phyloP scores from a whole-genome alignment of 2,888 invertebrate species.

The Autographa pulchrina region DNA sequence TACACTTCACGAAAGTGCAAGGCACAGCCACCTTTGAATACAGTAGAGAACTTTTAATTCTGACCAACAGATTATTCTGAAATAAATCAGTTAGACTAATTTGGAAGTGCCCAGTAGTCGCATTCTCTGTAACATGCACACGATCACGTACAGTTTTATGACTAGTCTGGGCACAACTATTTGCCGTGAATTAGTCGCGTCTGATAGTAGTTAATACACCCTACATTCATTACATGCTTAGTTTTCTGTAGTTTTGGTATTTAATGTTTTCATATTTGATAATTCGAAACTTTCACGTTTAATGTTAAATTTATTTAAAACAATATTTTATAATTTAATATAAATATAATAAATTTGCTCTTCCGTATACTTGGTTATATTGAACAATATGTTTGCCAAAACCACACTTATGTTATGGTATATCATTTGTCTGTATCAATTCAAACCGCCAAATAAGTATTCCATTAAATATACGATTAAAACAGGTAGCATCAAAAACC shows the following conservation, averaged over 20 bases:
- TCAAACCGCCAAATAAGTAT: background rate
- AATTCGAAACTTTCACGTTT: too few species aligned
- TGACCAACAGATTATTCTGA: too few species aligned
- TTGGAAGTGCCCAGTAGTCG: background rate
- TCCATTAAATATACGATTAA: conserved; percentile 4
- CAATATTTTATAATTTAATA: too few species aligned
- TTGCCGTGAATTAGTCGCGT: conserved; percentile 14
- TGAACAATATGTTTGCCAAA: too few species aligned
- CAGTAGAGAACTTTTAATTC: too few species aligned
- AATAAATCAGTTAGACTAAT: background rate
- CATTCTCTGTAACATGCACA: conserved; percentile 19
- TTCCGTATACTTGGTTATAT: too few species aligned
- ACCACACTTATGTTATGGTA: too few species aligned
- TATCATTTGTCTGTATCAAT: too few species aligned
- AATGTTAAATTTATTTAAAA: too few species aligned
- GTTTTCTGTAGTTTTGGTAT: conserved; percentile 20
- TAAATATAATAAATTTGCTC: too few species aligned
- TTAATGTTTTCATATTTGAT: background rate
- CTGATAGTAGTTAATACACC: conserved; percentile 32
- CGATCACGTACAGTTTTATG: conserved; percentile 47
- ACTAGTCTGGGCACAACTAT: conserved; percentile 27
- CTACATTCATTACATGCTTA: conserved; percentile 31
- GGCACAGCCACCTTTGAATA: too few species aligned
- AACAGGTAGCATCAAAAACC: background rate
- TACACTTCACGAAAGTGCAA: too few species aligned